Evolutionary conservation across 1,140 invertebrate genomes (phyloP).

Genomic region (Macrobrachium nipponense): DNA sequence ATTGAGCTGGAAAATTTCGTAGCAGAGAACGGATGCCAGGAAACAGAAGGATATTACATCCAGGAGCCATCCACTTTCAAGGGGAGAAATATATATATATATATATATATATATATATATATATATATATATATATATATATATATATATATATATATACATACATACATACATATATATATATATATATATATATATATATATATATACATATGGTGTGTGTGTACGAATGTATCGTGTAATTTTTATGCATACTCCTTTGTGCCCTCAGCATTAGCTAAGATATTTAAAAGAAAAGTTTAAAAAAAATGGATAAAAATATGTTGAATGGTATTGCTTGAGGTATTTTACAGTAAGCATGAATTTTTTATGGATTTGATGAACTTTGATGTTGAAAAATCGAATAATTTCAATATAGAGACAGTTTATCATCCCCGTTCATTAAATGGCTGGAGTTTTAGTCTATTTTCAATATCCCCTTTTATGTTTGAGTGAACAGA

Average conservation of each 20-base stretch:
- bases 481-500: too few relatives aligned
- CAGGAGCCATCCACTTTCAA: neutral
- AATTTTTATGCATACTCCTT: constrained; percentile 11
- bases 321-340: too few relatives aligned
- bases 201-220: constrained; percentile 35
- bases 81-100: constrained; percentile 43
- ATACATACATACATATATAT: constrained; percentile 39
- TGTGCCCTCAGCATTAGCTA: neutral
- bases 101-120: constrained; percentile 44
- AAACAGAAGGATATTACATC: too few relatives aligned
- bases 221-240: constrained; percentile 7
- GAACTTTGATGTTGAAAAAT: too few relatives aligned
- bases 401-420: too few relatives aligned
- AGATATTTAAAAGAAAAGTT: neutral
- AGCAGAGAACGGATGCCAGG: too few relatives aligned
- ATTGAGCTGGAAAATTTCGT: too few relatives aligned
- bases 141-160: constrained; percentile 46
- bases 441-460: too few relatives aligned
- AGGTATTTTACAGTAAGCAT: too few relatives aligned
- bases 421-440: too few relatives aligned
- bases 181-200: constrained; percentile 47
- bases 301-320: constrained; percentile 6
- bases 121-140: constrained; percentile 42
- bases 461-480: too few relatives aligned
- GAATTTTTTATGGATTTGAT: too few relatives aligned